Base-by-base conservation (phyloP, 2,888 invertebrate genomes). In the Neria commutata region DNA sequence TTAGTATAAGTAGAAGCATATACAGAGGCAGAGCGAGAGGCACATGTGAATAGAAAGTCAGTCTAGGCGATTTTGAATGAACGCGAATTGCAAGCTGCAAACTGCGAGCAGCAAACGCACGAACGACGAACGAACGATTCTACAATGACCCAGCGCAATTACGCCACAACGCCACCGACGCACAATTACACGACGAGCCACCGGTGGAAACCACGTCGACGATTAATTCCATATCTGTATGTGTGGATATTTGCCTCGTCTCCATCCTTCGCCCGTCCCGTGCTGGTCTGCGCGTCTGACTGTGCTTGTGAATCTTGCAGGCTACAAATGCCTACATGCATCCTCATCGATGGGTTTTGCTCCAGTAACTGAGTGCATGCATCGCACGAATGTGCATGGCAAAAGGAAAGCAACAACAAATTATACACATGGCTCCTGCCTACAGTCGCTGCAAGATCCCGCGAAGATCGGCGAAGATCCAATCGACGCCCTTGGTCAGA, bases 31-130 rank as follows among this genome's bases (percentile, higher is more conserved):
- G 70, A 59, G 54, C 68, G 63, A 63, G 72, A 64, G 68, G 51
- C 58, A 52, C 61, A 67, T 74, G 67, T 66, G 71, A 74, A 74
- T 69, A 73, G 68, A 73, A 74, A 73, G 73, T n/a, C n/a, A n/a
- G n/a, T 73, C 73, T 74, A 72, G 72, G 72, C 68, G 74, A 69
- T 71, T 73, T 73, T 73, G 74, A 73, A 74, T 73, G 74, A 73
- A 72, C 73, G n/a, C n/a, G n/a, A n/a, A n/a, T n/a, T n/a, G n/a
- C n/a, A n/a, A n/a, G n/a, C n/a, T n/a, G n/a, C n/a, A n/a, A n/a
- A n/a, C n/a, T n/a, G n/a, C n/a, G 69, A 71, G 67, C 67, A 69
- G 63, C 59, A 53, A 59, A 54, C 21, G 25, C 37, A 54, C 21
- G 24, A 5, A 52, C 40, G n/a, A n/a, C n/a, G 16, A 37, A 52